Base-by-base conservation (phyloP, 2,888 invertebrate species). In the Brenthis hecate region DNA sequence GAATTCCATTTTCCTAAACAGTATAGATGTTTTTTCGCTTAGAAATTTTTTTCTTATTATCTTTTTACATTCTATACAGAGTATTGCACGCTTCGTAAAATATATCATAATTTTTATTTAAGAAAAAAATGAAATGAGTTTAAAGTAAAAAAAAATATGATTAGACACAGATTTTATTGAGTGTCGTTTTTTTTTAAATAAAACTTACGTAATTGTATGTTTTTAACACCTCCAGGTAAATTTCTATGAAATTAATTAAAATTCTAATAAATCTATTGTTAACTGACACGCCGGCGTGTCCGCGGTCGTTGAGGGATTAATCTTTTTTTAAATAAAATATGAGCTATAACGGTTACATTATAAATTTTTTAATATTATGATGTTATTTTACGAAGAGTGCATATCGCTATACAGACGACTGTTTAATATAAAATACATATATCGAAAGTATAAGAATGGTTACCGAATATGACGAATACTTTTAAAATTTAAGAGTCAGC, bases 1-100 rank as follows among this genome's bases (percentile, higher is more conserved):
- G 77, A 87, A 89, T 84, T 88, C 77, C 85, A 79, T 77, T 28
- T 73, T 75, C 74, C 58, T 75, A 72, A 71, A 75, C 74, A 76
- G 68, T 70, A 73, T 77, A 77, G 74, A 70, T 74, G 66, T 75
- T 72, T 72, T 32, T 73, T 73, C 72, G 74, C 72, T 73, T 75
- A 75, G 74, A 68, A 69, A 73, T 71, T 75, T 72, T 74, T 71
- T 73, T 68, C 71, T 55, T 67, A 61, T 70, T 60, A 11, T 57
- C 54, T 65, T 72, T 68, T 68, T 70, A 67, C 55, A 69, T 53
- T 68, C 61, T 72, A 65, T 68, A 69, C 69, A 63, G 48, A 56
- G 13, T 16, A n/a, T 6, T 11, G 36, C 36, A 56, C 36, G 11
- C 36, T 54, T 54, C 36, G 32, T 56, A 32, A 43, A 11, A 11